Conservation (phyloP, 2,888 invertebrate species). For the Chouioia cunea region DNA sequence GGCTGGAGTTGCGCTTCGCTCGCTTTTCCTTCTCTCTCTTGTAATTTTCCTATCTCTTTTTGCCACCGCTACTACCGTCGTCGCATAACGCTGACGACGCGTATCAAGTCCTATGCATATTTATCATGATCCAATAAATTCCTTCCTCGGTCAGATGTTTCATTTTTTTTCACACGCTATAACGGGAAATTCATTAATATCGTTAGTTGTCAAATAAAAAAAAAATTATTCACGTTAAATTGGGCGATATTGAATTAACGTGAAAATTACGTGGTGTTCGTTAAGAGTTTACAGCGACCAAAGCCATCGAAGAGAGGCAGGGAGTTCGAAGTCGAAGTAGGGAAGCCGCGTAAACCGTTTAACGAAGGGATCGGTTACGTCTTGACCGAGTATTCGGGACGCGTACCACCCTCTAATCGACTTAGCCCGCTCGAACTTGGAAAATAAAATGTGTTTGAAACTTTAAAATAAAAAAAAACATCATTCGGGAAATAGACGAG, state of each 20-base stretch:
- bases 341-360: background rate
- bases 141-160: background rate
- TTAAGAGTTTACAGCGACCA: conserved; percentile 16
- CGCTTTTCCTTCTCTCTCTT: background rate
- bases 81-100: conserved; percentile 28
- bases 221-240: no score
- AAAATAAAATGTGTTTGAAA: no score
- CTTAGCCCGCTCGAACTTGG: conserved; percentile 17
- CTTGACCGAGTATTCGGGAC: conserved; percentile 32
- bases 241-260: background rate
- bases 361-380: conserved; percentile 34
- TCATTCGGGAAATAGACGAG: background rate
- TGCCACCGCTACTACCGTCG: no score
- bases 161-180: background rate
- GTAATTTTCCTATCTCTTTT: background rate
- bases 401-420: conserved; percentile 37
- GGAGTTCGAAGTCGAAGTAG: background rate
- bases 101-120: conserved; percentile 42
- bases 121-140: conserved; percentile 39
- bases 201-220: no score
- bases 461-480: no score
- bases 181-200: no score
- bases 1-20: background rate
- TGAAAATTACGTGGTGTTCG: conserved; percentile 3
- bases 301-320: background rate